These are phyloP conservation scores for Eutrigla gurnardus DNA, from an alignment of 2,797 vertebrate species.

Conservation along the genomic window DNA sequence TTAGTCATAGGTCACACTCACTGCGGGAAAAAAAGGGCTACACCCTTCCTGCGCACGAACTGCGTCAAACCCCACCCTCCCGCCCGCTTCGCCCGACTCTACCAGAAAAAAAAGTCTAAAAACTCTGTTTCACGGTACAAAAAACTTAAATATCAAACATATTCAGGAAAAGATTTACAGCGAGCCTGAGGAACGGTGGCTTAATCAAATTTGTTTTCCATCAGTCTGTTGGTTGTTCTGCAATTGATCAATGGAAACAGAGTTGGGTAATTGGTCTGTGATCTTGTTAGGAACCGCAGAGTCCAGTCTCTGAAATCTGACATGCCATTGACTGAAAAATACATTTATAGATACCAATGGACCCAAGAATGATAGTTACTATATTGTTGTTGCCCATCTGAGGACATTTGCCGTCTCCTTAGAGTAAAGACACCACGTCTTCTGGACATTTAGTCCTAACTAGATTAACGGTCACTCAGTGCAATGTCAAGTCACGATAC, in stretches of 20 bases:
- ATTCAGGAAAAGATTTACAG: conserved; percentile 13
- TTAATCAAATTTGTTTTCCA: conserved; percentile 41
- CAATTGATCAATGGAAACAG: conserved; percentile 71
- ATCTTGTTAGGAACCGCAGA: conserved; percentile 56
- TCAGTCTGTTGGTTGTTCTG: conserved; percentile 42
- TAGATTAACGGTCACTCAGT: conserved; percentile 63
- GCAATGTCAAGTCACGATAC: conserved; percentile 68
- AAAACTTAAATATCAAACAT: conserved; percentile 24
- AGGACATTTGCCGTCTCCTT: conserved; percentile 43
- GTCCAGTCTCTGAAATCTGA: conserved; percentile 32
- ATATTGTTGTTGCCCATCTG: conserved; percentile 34
- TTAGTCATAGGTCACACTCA: conserved; percentile 83
- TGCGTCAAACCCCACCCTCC: conserved; percentile 86
- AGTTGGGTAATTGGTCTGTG: conserved; percentile 51
- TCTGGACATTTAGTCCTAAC: conserved; percentile 59
- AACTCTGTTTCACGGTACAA: conserved; percentile 6
- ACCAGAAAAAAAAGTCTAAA: neutral
- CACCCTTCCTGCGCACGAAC: conserved; percentile 86
- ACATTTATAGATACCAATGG: conserved; percentile 36
- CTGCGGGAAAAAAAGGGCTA: conserved; percentile 83
- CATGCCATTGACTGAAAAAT: conserved; percentile 40
- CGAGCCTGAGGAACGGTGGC: conserved; percentile 25
- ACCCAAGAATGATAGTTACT: conserved; percentile 35
- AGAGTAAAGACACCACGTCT: conserved; percentile 39
- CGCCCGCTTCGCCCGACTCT: conserved; percentile 30